phyloP scores from a whole-genome alignment of 2,797 vertebrate genomes.

The Gallinago solitaria region DNA sequence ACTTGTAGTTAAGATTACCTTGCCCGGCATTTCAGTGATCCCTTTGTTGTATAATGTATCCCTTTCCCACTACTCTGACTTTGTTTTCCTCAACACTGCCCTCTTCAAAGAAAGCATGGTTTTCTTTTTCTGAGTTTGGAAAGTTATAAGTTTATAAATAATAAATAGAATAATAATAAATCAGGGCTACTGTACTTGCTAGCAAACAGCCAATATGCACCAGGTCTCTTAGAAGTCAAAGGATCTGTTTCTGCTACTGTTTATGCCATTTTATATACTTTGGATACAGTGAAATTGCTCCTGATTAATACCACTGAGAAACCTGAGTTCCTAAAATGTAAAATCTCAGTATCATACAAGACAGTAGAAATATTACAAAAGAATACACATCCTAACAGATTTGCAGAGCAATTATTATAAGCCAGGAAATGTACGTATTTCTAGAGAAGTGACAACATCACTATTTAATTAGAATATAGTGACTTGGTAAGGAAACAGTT shows the following conservation, averaged over 20 bases:
- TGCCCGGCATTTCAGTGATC: neutral
- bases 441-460: neutral
- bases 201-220: neutral
- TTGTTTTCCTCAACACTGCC: conserved; percentile 13
- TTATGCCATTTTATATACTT: neutral
- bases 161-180: conserved; percentile 60
- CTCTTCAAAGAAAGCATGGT: conserved; percentile 43
- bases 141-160: conserved; percentile 56
- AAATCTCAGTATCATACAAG: neutral
- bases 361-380: neutral
- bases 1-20: neutral
- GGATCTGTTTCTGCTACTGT: neutral
- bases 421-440: neutral
- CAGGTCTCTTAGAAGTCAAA: conserved; percentile 8
- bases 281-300: neutral
- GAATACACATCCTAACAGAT: neutral
- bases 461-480: neutral
- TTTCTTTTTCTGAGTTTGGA: conserved; percentile 38
- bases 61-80: neutral
- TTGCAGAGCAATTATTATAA: neutral
- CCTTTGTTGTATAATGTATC: conserved; percentile 59
- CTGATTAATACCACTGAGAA: neutral
- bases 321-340: neutral
- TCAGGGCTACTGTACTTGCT: conserved; percentile 17
- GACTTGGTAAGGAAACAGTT: neutral